Percentiles rank a stretch among this genome's conserved stretches.
Conservation (phyloP, 92 coral and sea anemone species). For the Bergia sp. region DNA sequence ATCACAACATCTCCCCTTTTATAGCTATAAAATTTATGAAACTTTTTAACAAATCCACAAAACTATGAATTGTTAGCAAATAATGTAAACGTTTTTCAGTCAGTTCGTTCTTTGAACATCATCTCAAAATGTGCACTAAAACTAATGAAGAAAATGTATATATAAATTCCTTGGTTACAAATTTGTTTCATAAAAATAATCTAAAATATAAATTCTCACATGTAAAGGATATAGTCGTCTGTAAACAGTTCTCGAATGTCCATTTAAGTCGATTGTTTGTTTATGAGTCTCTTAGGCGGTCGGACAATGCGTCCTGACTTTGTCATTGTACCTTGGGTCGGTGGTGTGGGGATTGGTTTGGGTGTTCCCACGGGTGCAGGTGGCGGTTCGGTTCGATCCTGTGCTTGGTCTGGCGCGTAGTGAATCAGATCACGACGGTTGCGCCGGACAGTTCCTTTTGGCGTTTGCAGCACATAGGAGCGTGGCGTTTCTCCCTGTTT, state of each 20-base stretch:
- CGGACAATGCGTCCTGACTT: conserved; percentile 33
- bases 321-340: conserved; percentile 24
- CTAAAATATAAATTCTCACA: too few relatives aligned
- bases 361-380: neutral
- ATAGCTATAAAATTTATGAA: too few relatives aligned
- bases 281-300: conserved; percentile 36
- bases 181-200: too few relatives aligned
- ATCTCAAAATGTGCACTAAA: too few relatives aligned
- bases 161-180: too few relatives aligned
- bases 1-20: too few relatives aligned
- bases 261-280: conserved; percentile 1
- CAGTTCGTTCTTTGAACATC: too few relatives aligned
- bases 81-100: too few relatives aligned
- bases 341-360: conserved; percentile 20
- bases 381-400: neutral
- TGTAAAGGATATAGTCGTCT: neutral
- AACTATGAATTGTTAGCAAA: too few relatives aligned
- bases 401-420: neutral
- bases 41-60: too few relatives aligned
- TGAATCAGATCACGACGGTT: conserved; percentile 39
- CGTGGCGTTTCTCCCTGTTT: conserved; percentile 48
- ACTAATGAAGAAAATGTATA: too few relatives aligned
- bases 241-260: neutral
- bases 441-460: conserved; percentile 44
- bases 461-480: conserved; percentile 46